Evolutionary conservation across 1,140 invertebrate genomes (phyloP).

Genomic region (Eriosoma lanigerum): DNA sequence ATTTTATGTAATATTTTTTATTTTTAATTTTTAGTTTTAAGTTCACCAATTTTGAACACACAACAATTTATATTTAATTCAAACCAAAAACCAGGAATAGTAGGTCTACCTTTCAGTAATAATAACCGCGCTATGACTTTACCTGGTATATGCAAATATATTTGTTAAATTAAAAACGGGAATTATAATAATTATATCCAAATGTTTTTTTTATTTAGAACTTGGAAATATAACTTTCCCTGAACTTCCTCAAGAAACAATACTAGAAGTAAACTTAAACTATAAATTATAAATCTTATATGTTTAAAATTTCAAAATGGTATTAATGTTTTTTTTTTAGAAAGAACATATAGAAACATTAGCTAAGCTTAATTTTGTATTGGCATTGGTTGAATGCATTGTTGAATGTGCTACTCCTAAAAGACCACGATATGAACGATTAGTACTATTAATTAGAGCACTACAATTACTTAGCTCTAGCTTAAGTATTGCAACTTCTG

Average conservation of each 20-base stretch:
- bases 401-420: conserved; percentile 76
- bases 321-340: conserved; percentile 57
- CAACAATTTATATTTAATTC: conserved; percentile 37
- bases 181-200: conserved; percentile 7
- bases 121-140: conserved; percentile 68
- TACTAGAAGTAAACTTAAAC: conserved; percentile 69
- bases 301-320: neutral
- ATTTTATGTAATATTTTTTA: conserved; percentile 5
- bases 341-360: conserved; percentile 91
- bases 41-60: conserved; percentile 38
- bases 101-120: conserved; percentile 35
- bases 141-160: conserved; percentile 61
- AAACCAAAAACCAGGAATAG: conserved; percentile 44
- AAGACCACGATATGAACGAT: conserved; percentile 74
- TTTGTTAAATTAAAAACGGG: conserved; percentile 1
- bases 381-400: conserved; percentile 87
- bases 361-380: conserved; percentile 87
- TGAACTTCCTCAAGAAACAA: conserved; percentile 91
- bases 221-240: conserved; percentile 66
- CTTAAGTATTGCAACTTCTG: conserved; percentile 83
- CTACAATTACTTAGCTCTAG: conserved; percentile 91
- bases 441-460: conserved; percentile 86
- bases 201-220: conserved; percentile 53
- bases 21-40: conserved; percentile 41
- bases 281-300: conserved; percentile 58